These are phyloP conservation scores for Axinella damicornis DNA, from an alignment of 37 sponge, comb jelly and placozoan genomes.

Conservation along the genomic window DNA sequence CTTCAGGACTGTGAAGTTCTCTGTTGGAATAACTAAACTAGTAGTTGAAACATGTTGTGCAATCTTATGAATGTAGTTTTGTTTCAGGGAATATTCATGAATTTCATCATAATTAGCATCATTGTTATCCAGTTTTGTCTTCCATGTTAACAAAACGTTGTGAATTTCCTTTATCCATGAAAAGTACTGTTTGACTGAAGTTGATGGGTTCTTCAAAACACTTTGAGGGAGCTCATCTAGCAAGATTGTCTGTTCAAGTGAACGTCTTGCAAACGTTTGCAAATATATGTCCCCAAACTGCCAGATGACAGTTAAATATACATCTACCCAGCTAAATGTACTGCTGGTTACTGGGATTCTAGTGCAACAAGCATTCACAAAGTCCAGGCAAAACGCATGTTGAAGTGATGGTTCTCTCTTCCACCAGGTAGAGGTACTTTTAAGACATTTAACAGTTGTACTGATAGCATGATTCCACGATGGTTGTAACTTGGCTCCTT, in stretches of 20 bases:
- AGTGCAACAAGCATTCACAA: constrained; percentile 47
- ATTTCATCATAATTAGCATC: constrained; percentile 66
- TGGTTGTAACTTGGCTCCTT: too few species aligned
- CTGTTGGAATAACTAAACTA: neutral
- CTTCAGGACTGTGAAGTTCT: neutral
- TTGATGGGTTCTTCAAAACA: neutral
- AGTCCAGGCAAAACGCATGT: constrained; percentile 65
- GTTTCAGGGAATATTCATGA: constrained; percentile 36
- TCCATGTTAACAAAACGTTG: constrained; percentile 25
- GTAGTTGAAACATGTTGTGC: constrained; percentile 22
- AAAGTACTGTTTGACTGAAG: constrained; percentile 55
- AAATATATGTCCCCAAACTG: constrained; percentile 22
- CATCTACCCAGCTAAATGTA: constrained; percentile 4
- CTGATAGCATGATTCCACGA: too few species aligned
- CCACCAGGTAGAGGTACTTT: too few species aligned
- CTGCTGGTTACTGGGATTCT: constrained; percentile 20
- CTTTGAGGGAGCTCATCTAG: constrained; percentile 10
- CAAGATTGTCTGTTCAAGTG: constrained; percentile 9
- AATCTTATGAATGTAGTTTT: neutral
- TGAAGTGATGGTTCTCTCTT: constrained; percentile 16
- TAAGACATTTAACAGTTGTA: too few species aligned
- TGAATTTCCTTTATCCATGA: constrained; percentile 54
- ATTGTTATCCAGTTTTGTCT: constrained; percentile 8
- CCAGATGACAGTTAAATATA: neutral
- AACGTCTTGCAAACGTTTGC: neutral